These are phyloP conservation scores for Leptopilina myrica DNA, from an alignment of 2,888 invertebrate species.

Conservation along the genomic window DNA sequence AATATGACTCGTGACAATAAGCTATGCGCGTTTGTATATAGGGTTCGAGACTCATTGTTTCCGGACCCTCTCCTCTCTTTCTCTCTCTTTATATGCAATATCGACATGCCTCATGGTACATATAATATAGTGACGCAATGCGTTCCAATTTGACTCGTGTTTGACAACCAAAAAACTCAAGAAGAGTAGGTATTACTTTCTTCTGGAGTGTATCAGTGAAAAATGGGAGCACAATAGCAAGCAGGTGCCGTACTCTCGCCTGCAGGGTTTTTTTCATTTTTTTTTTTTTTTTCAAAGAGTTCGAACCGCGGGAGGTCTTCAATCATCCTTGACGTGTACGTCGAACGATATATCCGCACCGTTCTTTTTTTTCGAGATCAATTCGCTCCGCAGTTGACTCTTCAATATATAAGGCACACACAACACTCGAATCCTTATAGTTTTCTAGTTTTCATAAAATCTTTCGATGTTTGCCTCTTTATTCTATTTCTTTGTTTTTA, in stretches of 20 bases:
- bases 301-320: constrained; percentile 55
- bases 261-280: constrained; percentile 31
- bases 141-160: constrained; percentile 24
- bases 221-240: constrained; percentile 34
- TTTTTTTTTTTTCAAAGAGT: constrained; percentile 44
- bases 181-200: neutral
- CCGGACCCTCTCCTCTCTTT: neutral
- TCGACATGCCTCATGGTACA: neutral
- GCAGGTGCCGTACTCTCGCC: constrained; percentile 52
- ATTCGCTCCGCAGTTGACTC: neutral
- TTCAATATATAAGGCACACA: too few relatives aligned
- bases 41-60: constrained; percentile 25
- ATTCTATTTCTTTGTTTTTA: too few relatives aligned
- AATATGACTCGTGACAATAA: constrained; percentile 17
- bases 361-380: neutral
- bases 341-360: constrained; percentile 34
- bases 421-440: too few relatives aligned
- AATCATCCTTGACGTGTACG: constrained; percentile 44
- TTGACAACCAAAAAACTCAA: neutral
- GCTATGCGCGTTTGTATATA: neutral
- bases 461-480: neutral
- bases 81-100: neutral
- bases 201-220: constrained; percentile 14
- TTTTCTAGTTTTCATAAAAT: neutral
- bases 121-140: constrained; percentile 19